A percentile compares a stretch with the other conserved stretches of the same genome.
These are phyloP conservation scores for Sciurus vulgaris DNA, from an alignment of 2,797 vertebrate genomes.

Conservation along the genomic window DNA sequence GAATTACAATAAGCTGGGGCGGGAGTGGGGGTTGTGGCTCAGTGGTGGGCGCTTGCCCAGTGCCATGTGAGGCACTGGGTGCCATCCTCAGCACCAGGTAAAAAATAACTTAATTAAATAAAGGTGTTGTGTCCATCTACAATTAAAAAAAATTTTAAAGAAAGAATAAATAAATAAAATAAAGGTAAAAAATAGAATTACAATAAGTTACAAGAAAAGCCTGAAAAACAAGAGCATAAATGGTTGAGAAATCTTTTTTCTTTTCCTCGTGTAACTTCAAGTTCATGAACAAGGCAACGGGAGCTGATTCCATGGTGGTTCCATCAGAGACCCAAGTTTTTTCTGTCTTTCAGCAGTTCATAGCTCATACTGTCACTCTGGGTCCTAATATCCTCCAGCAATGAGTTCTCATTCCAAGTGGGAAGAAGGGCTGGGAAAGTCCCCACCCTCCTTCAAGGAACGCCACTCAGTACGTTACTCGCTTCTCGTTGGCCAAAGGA, in stretches of 20 bases:
- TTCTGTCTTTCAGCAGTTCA: not conserved
- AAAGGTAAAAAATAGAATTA: not conserved
- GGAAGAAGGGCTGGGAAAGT: not conserved
- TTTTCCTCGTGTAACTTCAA: not conserved
- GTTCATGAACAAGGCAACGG: not conserved
- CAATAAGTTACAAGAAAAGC: not conserved
- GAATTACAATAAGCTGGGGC: not conserved
- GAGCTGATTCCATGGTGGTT: no score
- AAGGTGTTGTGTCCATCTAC: no score
- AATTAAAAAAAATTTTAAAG: no score
- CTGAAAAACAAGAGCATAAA: not conserved
- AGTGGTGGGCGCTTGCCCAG: no score
- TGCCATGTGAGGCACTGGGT: no score
- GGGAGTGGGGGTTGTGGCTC: no score
- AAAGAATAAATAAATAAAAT: no score
- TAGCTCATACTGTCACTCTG: not conserved
- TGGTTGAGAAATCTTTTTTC: not conserved
- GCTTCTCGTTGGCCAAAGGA: not conserved
- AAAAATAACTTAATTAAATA: no score
- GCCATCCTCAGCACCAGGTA: no score
- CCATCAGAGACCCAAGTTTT: not conserved
- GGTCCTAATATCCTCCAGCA: not conserved
- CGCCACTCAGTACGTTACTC: not conserved
- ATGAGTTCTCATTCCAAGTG: not conserved
- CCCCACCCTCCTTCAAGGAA: not conserved